Percentiles rank a stretch among this genome's conserved stretches.
Conservation (phyloP, 2,888 invertebrate genomes). For the Pasiphila rectangulata region DNA sequence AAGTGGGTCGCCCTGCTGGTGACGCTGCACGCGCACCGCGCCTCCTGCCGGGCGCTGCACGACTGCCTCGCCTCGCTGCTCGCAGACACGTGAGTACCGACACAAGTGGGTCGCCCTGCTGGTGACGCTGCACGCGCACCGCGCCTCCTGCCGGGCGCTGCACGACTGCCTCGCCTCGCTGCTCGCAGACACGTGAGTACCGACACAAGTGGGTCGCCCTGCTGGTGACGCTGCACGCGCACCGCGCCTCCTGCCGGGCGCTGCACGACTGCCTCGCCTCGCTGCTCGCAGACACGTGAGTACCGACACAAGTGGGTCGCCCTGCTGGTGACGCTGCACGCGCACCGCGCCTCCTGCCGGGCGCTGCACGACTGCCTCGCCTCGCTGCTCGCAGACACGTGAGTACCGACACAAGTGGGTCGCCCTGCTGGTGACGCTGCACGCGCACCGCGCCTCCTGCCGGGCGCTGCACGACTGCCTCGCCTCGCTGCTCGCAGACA, state of each 20-base stretch:
- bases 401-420: conserved; percentile 51
- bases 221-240: conserved; percentile 90
- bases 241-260: conserved; percentile 94
- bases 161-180: conserved; percentile 84
- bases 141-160: conserved; percentile 93
- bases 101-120: conserved; percentile 55
- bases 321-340: conserved; percentile 87
- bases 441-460: conserved; percentile 96
- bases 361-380: conserved; percentile 86
- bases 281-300: conserved; percentile 67
- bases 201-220: conserved; percentile 59
- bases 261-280: conserved; percentile 84
- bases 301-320: conserved; percentile 54
- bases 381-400: conserved; percentile 73
- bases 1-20: conserved; percentile 67
- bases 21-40: conserved; percentile 93
- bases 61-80: conserved; percentile 83
- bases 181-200: conserved; percentile 55
- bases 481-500: conserved; percentile 76
- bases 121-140: conserved; percentile 92
- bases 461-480: conserved; percentile 87
- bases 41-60: conserved; percentile 92
- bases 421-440: conserved; percentile 84
- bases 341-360: conserved; percentile 95
- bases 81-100: conserved; percentile 51